phyloP scores from a whole-genome alignment of 2,113 vertebrate species.

The Ochotona princeps region DNA sequence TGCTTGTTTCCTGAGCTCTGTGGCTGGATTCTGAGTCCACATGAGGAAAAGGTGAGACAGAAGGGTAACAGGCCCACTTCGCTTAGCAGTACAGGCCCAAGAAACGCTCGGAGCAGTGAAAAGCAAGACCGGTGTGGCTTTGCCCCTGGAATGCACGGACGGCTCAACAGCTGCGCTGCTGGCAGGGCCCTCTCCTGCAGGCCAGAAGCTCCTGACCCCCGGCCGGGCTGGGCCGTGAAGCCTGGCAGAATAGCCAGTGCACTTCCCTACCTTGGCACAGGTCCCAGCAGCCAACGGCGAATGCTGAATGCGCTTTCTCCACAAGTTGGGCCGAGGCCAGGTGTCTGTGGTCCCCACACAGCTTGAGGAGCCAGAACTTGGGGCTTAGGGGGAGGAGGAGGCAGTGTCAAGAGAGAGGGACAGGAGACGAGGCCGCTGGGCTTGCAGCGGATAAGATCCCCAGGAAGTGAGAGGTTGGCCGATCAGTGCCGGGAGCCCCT shows the following conservation, averaged over 20 bases:
- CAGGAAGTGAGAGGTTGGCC: too few relatives aligned
- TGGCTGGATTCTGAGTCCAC: not conserved
- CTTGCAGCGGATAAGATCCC: too few relatives aligned
- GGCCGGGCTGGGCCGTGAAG: too few relatives aligned
- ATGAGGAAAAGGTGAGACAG: not conserved
- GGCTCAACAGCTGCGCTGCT: not conserved
- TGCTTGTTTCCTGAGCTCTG: not conserved
- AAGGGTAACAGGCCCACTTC: not conserved
- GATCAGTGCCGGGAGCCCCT: too few relatives aligned
- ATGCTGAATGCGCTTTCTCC: too few relatives aligned
- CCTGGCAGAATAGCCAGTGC: not conserved
- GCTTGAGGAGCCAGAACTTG: too few relatives aligned
- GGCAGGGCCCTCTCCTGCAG: not conserved
- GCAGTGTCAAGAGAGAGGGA: rapidly evolving
- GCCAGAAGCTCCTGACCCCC: too few relatives aligned
- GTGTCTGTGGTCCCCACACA: rapidly evolving
- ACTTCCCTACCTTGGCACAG: not conserved
- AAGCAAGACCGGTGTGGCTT: not conserved
- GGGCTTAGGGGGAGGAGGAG: not conserved
- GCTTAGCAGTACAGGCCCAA: not conserved
- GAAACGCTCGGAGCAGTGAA: not conserved
- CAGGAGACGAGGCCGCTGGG: too few relatives aligned
- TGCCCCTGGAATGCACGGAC: not conserved
- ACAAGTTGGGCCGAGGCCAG: too few relatives aligned
- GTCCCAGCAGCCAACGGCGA: too few relatives aligned